Evolutionary conservation across 2,113 vertebrate genomes (phyloP), one percentile per base, ranked within the genome.

Genomic region (Lagopus leucura): DNA sequence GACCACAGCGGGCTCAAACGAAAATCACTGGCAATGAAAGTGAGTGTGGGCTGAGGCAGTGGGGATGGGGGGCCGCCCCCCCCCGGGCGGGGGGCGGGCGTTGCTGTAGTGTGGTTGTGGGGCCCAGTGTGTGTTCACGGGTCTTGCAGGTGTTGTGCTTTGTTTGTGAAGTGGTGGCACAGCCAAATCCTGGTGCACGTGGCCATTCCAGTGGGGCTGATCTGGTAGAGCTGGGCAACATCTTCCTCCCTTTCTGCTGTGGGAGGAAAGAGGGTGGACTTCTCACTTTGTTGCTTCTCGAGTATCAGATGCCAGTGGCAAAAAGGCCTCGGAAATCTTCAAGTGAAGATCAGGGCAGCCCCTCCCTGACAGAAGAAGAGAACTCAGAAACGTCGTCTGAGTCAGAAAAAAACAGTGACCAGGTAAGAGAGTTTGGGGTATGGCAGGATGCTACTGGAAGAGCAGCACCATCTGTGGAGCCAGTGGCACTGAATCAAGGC

Each of bases 321-420:
- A 99, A 99, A 96, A 98, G 98, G 67, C 96, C 97, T 36, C 98
- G 98, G 30, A 98, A 98, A 47, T 98, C 98, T 8, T 99, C 99
- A 76, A 99, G 99, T 8, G 99, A 99, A 45, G 98, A 98, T 54
- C 98, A 98, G 81, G 98, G 98, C 90, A 99, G 98, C 47, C 97
- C 98, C 27, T 99, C 99, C 5, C 97, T 97, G 0, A 99, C 99
- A 0, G 98, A 99, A 36, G 99, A 99, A 45, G 99, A 99, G 67
- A 98, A 99, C 48, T 98, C 99, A 0, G 98, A 99, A 64, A 98
- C 98, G 0, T 99, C 99, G 10, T 99, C 99, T 0, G 99, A 99
- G 93, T 99, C 99, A 0, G 98, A 98, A 58, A 99, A 99, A 94
- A 99, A 99, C 97, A 99, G 99, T 9, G 99, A 99, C 97, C 99